Evolutionary conservation across 2,797 vertebrate species (phyloP).

Genomic region (Poecilia wingei): DNA sequence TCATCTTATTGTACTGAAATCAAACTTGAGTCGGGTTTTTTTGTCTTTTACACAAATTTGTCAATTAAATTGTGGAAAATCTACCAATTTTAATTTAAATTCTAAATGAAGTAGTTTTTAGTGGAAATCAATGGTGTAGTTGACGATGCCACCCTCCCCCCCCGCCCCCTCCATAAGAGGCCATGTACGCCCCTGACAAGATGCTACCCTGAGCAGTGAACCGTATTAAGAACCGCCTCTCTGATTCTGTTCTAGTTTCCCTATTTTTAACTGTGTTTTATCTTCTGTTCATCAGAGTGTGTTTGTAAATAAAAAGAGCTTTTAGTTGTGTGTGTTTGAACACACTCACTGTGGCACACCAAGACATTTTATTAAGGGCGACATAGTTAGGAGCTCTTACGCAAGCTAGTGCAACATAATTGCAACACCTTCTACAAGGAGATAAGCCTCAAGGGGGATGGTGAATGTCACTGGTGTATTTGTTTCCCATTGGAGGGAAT

Average conservation of each 20-base stretch:
- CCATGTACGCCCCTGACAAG: not conserved
- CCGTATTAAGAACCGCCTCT: not conserved
- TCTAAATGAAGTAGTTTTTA: not conserved
- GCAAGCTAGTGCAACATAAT: constrained; percentile 47
- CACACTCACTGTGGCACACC: not conserved
- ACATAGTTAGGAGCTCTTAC: constrained; percentile 19
- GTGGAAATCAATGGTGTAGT: not conserved
- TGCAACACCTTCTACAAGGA: constrained; percentile 30
- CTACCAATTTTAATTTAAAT: not conserved
- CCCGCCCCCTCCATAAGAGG: not conserved
- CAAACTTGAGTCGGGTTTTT: not conserved
- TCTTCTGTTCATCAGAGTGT: not conserved
- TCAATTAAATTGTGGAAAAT: not conserved
- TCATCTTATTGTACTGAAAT: not conserved
- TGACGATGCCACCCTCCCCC: not conserved
- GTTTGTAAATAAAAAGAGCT: not conserved
- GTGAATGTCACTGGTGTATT: constrained; percentile 46
- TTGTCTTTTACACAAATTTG: not conserved
- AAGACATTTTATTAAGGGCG: constrained; percentile 12
- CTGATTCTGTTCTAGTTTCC: not conserved
- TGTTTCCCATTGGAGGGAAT: constrained; percentile 19
- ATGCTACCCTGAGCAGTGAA: not conserved
- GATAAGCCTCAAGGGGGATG: constrained; percentile 9
- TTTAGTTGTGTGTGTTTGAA: not conserved
- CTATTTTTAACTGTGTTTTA: not conserved